Percentiles rank a stretch among this genome's conserved stretches.
Evolutionary conservation across 2,113 vertebrate genomes (phyloP).

Genomic region (Typhlomys cinereus): DNA sequence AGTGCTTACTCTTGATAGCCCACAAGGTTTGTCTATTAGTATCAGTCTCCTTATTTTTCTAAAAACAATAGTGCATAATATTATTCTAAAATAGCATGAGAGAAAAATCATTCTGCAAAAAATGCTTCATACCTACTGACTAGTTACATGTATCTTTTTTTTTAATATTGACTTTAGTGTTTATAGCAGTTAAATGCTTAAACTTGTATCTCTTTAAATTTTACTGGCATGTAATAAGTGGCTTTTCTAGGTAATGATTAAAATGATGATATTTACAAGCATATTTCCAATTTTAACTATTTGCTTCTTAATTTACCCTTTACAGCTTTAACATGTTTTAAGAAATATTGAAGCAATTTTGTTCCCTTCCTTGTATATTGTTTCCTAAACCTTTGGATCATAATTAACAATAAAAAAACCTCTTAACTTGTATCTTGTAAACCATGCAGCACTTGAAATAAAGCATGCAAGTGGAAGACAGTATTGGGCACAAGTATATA

Average conservation of each 20-base stretch:
- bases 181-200: neutral
- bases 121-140: neutral
- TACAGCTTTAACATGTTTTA: neutral
- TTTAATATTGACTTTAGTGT: neutral
- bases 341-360: slow-evolving; percentile 23
- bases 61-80: neutral
- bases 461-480: neutral
- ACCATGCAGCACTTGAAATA: neutral
- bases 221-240: neutral
- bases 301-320: neutral
- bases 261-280: neutral
- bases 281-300: neutral
- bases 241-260: slow-evolving; percentile 10
- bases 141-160: neutral
- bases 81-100: neutral
- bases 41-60: neutral
- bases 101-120: neutral
- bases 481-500: no score
- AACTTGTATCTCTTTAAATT: neutral
- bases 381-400: neutral
- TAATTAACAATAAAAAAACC: neutral
- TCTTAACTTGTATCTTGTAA: neutral
- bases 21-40: no score
- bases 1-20: neutral
- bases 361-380: neutral